Evolutionary conservation across 2,888 invertebrate genomes (phyloP), one percentile per base, ranked within the genome.

Genomic region (Dastarcus helophoroides): DNA sequence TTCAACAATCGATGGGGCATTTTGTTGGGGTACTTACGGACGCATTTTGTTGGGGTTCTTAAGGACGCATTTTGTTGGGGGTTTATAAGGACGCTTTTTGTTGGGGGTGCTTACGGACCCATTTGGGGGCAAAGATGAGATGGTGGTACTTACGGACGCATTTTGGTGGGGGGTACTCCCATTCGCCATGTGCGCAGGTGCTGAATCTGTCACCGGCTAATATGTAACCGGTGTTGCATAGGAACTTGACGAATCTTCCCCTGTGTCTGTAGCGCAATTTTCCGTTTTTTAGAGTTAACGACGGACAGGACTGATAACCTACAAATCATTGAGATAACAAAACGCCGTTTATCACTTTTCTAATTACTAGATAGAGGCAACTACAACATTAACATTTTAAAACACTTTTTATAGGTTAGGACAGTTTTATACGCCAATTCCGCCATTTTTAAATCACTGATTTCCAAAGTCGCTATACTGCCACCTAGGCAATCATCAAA

Each of bases 201-300:
- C 76, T 71, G 44, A 76, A 79, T 45, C 64, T 70, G 41, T 78
- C 76, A 1, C 85, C 86, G 0, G 76, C 67, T 16, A 84, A 60
- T 19, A 68, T 64, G 52, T 65, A 84, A 0, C 72, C 70, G 1
- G 56, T 42, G 24, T 58, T 53, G 50, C 84, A 85, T 10, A 53
- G 51, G 50, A 71, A 79, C 48, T 67, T 71, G n/a, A 69, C 66
- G 17, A 75, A 60, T 36, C 68, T 62, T 1, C 69, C 67, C 26
- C 65, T 57, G 17, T 63, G 63, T 16, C 71, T 57, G 5, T 47
- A 44, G 32, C 48, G 43, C 7, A 48, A 44, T 14, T 51, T 38
- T 2, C 62, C 62, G 37, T 53, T 47, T 33, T 43, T 43, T 11
- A 60, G 11, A 9, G 31, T 39, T 4, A 54, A 26, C 3, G 34